Evolutionary conservation across 1,140 invertebrate genomes (phyloP).

Genomic region (Scaptomyza graminum): DNA sequence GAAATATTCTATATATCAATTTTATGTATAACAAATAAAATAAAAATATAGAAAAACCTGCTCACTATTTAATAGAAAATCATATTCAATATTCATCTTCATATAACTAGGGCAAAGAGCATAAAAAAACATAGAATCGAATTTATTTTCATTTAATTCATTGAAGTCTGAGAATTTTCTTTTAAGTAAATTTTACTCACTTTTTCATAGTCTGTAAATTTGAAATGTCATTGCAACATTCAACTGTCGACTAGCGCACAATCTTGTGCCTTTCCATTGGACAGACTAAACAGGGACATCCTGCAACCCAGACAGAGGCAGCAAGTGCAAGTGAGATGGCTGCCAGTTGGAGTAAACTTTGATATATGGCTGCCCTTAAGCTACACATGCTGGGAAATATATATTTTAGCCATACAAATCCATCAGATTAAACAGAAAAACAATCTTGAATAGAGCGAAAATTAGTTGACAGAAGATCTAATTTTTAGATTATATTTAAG

Average conservation of each 20-base stretch:
- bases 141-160: too few relatives aligned
- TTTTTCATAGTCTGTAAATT: slow-evolving; percentile 79
- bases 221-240: slow-evolving; percentile 78
- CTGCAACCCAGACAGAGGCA: background rate
- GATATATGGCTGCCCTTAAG: slow-evolving; percentile 11
- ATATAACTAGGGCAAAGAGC: too few relatives aligned
- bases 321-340: too few relatives aligned
- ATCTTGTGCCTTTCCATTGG: slow-evolving; percentile 72
- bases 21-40: too few relatives aligned
- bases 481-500: background rate
- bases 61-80: too few relatives aligned
- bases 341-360: too few relatives aligned
- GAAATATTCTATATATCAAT: too few relatives aligned
- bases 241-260: slow-evolving; percentile 62
- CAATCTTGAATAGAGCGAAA: background rate
- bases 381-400: slow-evolving; percentile 14
- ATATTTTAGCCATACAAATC: slow-evolving; percentile 25
- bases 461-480: background rate
- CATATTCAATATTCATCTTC: too few relatives aligned
- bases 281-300: slow-evolving; percentile 45
- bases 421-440: slow-evolving; percentile 27
- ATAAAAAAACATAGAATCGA: too few relatives aligned
- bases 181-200: slow-evolving; percentile 79
- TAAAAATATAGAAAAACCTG: too few relatives aligned
- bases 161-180: slow-evolving; percentile 48